phyloP scores from a whole-genome alignment of 2,113 vertebrate species.

The Girardinichthys multiradiatus region DNA sequence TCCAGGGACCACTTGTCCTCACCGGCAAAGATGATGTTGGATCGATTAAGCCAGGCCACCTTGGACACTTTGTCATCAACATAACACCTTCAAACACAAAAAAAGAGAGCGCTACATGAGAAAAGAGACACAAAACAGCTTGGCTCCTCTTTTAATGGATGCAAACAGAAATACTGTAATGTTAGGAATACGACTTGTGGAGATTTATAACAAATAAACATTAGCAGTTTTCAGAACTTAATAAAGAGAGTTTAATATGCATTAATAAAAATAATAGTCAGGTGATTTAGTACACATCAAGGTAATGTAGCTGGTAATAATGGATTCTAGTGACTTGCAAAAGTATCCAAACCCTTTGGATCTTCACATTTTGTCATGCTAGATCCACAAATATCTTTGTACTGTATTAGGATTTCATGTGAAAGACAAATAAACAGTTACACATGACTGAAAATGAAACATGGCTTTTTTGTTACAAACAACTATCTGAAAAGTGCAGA shows the following conservation, averaged over 20 bases:
- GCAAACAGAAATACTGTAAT: not conserved
- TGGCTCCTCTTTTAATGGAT: not conserved
- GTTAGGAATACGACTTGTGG: not conserved
- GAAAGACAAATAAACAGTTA: no score
- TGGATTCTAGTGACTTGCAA: no score
- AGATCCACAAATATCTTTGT: no score
- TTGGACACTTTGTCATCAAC: conserved; percentile 98
- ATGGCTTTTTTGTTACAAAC: no score
- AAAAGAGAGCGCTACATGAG: conserved; percentile 8
- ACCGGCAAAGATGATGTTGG: conserved; percentile 98
- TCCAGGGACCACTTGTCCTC: conserved; percentile 99
- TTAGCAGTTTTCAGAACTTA: not conserved
- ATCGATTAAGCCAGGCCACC: conserved; percentile 99
- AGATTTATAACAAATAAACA: conserved; percentile 15
- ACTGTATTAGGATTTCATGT: no score
- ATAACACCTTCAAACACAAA: conserved; percentile 86
- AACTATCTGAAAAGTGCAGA: no score
- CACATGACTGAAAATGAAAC: no score
- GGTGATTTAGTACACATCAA: no score
- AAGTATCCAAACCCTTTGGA: no score
- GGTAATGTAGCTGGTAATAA: no score
- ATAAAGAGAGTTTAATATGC: not conserved
- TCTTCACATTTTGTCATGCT: no score
- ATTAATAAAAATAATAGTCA: no score
- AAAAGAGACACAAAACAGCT: not conserved